These are phyloP conservation scores for Gymnoscopelus microlampas DNA, from an alignment of 2,797 vertebrate genomes.

Conservation along the genomic window DNA sequence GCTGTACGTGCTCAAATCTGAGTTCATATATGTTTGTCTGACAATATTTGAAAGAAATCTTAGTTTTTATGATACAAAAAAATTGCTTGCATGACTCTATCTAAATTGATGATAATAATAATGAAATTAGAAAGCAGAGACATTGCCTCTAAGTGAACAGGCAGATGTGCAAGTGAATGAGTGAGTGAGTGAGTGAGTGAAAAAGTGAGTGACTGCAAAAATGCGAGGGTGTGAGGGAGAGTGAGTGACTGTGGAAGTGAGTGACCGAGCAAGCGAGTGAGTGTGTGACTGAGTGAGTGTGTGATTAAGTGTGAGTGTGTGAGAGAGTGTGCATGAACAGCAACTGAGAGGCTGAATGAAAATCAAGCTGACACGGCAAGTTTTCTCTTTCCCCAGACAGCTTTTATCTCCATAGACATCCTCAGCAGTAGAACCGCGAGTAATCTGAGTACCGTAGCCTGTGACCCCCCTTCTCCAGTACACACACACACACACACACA, in stretches of 20 bases:
- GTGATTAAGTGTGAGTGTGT: slow-evolving; percentile 1
- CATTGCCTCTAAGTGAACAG: background rate
- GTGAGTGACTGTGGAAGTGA: background rate
- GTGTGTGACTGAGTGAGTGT: background rate
- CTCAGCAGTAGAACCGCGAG: slow-evolving; percentile 33
- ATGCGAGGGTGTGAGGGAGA: background rate
- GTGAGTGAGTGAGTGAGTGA: background rate
- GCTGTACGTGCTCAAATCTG: too few species aligned
- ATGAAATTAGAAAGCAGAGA: background rate
- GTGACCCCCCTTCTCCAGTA: slow-evolving; percentile 16
- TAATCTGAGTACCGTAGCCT: slow-evolving; percentile 37
- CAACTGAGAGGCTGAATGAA: too few species aligned
- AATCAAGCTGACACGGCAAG: slow-evolving; percentile 18
- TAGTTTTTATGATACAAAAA: too few species aligned
- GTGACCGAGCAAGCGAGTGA: background rate
- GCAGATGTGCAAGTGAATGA: too few species aligned
- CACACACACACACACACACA: slow-evolving; percentile 21
- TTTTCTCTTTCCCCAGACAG: slow-evolving; percentile 28
- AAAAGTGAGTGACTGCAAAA: background rate
- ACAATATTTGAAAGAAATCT: too few species aligned
- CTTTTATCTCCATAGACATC: slow-evolving; percentile 42
- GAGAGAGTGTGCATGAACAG: too few species aligned
- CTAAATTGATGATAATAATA: slow-evolving; percentile 21
- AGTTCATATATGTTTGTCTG: too few species aligned
- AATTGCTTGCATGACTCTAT: background rate